A percentile compares a stretch with the other conserved stretches of the same genome.
Conservation (phyloP, 2,888 invertebrate species). For the Acronicta leporina region DNA sequence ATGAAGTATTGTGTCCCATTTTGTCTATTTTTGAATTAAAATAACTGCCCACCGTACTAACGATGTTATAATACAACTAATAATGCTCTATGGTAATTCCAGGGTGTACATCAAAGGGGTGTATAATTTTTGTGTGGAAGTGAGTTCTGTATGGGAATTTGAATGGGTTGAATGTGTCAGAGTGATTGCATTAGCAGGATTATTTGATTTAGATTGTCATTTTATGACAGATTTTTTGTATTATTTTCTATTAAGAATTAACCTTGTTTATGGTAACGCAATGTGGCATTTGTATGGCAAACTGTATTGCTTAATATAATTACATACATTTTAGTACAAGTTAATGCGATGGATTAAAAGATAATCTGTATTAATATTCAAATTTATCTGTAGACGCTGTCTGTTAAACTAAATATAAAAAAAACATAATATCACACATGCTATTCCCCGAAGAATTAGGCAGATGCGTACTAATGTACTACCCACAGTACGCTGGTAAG, state of each 20-base stretch:
- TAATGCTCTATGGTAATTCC: constrained; percentile 86
- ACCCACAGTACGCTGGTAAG: too few relatives aligned
- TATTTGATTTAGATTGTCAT: constrained; percentile 65
- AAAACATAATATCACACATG: too few relatives aligned
- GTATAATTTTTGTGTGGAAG: constrained; percentile 74
- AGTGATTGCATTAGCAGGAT: constrained; percentile 75
- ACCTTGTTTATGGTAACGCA: constrained; percentile 22
- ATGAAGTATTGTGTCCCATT: constrained; percentile 75
- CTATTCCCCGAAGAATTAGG: too few relatives aligned
- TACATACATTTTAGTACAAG: constrained; percentile 10
- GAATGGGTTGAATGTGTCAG: constrained; percentile 73
- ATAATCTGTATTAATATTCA: too few relatives aligned
- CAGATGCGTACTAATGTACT: too few relatives aligned
- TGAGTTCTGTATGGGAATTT: constrained; percentile 76
- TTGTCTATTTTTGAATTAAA: constrained; percentile 74
- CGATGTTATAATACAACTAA: constrained; percentile 83
- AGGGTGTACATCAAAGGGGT: constrained; percentile 75
- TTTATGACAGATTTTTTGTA: constrained; percentile 59
- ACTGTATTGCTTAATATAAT: constrained; percentile 6
- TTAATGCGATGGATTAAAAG: not conserved
- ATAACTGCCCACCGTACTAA: constrained; percentile 82
- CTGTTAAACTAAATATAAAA: too few relatives aligned
- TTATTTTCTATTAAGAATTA: constrained; percentile 26
- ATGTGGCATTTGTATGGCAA: constrained; percentile 11
- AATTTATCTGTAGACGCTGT: too few relatives aligned